Percentiles rank a stretch among this genome's conserved stretches.
Evolutionary conservation across 2,113 vertebrate species (phyloP).

Genomic region (Nanorana parkeri): DNA sequence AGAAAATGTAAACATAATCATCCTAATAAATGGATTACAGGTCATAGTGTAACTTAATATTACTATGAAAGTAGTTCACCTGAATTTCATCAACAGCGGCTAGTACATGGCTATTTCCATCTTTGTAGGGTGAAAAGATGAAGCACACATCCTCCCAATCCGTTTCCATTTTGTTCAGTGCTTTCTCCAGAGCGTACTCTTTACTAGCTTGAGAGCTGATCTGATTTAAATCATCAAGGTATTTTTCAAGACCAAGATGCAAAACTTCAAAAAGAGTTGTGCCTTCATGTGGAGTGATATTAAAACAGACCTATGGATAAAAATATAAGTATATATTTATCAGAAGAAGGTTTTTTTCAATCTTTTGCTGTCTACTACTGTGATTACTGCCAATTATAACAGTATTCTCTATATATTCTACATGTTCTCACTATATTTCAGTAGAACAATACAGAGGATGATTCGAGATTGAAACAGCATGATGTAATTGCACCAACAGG

Average conservation of each 20-base stretch:
- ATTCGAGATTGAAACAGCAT: no score
- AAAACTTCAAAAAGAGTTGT: slow-evolving; percentile 65
- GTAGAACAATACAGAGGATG: no score
- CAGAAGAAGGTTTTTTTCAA: no score
- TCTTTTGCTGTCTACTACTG: no score
- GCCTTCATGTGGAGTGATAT: slow-evolving; percentile 60
- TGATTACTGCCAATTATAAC: no score
- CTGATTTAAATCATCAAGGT: slow-evolving; percentile 61
- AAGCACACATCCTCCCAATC: slow-evolving; percentile 57
- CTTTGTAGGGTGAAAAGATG: slow-evolving; percentile 53
- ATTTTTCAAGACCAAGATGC: slow-evolving; percentile 69
- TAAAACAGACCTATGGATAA: slow-evolving; percentile 60
- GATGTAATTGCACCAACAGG: no score
- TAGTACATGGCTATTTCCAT: slow-evolving; percentile 43
- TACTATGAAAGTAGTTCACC: slow-evolving; percentile 21
- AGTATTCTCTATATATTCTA: no score
- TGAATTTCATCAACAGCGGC: slow-evolving; percentile 57
- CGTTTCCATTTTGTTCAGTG: slow-evolving; percentile 59
- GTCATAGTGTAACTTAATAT: background rate
- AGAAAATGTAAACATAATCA: no score
- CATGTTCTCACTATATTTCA: no score
- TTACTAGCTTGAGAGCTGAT: slow-evolving; percentile 58
- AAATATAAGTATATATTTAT: slow-evolving; percentile 2
- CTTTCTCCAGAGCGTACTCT: slow-evolving; percentile 60
- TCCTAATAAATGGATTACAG: background rate